These are phyloP conservation scores for Sceloporus undulatus DNA, from an alignment of 2,113 vertebrate genomes.

Conservation along the genomic window DNA sequence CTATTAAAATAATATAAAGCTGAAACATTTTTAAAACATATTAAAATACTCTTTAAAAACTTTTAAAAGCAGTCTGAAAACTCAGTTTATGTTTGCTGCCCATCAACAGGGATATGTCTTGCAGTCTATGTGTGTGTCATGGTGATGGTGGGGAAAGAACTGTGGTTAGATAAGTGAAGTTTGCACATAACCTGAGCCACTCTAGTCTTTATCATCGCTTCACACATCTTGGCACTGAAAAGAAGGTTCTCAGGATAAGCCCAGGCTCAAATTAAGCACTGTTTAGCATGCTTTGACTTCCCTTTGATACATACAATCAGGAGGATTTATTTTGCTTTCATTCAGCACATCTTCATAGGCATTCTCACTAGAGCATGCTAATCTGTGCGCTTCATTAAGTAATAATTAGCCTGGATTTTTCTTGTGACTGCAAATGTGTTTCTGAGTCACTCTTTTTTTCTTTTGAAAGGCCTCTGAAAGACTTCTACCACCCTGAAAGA, in stretches of 20 bases:
- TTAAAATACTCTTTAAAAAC: too few species aligned
- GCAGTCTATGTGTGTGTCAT: not conserved
- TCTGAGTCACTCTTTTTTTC: not conserved
- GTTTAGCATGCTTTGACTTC: not conserved
- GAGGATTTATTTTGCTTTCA: constrained; percentile 10
- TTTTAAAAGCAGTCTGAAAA: too few species aligned
- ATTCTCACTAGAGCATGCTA: constrained; percentile 15
- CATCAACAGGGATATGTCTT: not conserved
- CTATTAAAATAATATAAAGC: too few species aligned
- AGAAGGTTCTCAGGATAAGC: not conserved
- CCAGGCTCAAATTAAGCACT: constrained; percentile 1
- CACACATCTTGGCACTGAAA: not conserved
- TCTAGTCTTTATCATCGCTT: not conserved
- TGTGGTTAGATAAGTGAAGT: not conserved
- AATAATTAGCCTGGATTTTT: constrained; percentile 14
- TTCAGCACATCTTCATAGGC: not conserved
- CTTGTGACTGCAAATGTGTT: constrained; percentile 5
- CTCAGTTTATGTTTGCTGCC: too few species aligned
- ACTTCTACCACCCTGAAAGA: not conserved
- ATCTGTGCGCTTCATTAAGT: constrained; percentile 22
- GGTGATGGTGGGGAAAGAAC: not conserved
- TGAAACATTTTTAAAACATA: too few species aligned
- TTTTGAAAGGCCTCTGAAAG: not conserved
- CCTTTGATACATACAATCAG: constrained; percentile 4
- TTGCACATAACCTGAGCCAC: not conserved